Evolutionary conservation across 2,888 invertebrate genomes (phyloP).

Genomic region (Cyrtodaria siliqua): DNA sequence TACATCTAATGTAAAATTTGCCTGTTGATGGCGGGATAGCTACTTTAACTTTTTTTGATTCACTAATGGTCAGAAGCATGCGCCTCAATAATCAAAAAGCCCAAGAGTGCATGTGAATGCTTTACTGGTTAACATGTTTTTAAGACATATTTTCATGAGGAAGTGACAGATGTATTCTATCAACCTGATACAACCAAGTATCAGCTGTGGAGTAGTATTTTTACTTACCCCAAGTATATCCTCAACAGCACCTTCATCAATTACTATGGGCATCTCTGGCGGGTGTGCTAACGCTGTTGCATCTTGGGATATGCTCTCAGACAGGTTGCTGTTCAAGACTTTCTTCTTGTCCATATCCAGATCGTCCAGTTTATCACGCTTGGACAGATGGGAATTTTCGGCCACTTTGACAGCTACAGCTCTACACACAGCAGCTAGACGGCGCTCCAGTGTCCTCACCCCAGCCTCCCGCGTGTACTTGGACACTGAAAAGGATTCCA

Average conservation of each 20-base stretch:
- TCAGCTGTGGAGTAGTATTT: too few relatives aligned
- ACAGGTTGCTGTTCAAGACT: conserved; percentile 46
- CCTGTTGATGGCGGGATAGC: too few relatives aligned
- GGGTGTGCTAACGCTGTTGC: conserved; percentile 78
- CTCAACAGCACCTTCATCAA: conserved; percentile 86
- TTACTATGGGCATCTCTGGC: conserved; percentile 86
- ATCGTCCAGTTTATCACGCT: not conserved
- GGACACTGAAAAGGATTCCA: conserved; percentile 86
- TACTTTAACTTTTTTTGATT: too few relatives aligned
- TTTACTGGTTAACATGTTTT: too few relatives aligned
- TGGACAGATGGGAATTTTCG: conserved; percentile 66
- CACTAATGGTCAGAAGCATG: too few relatives aligned
- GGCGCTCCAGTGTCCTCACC: conserved; percentile 88
- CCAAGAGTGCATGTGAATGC: too few relatives aligned
- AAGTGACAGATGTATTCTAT: too few relatives aligned
- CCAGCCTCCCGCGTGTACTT: conserved; percentile 88
- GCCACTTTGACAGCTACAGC: conserved; percentile 87
- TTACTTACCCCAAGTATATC: conserved; percentile 87
- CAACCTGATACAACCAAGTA: too few relatives aligned
- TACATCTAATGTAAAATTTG: too few relatives aligned
- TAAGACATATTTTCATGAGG: too few relatives aligned
- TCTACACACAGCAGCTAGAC: conserved; percentile 87
- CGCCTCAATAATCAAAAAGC: too few relatives aligned
- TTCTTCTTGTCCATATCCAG: conserved; percentile 39
- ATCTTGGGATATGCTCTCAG: conserved; percentile 64